Conservation (phyloP, 23 tunicate species). For the Phallusia fumigata region DNA sequence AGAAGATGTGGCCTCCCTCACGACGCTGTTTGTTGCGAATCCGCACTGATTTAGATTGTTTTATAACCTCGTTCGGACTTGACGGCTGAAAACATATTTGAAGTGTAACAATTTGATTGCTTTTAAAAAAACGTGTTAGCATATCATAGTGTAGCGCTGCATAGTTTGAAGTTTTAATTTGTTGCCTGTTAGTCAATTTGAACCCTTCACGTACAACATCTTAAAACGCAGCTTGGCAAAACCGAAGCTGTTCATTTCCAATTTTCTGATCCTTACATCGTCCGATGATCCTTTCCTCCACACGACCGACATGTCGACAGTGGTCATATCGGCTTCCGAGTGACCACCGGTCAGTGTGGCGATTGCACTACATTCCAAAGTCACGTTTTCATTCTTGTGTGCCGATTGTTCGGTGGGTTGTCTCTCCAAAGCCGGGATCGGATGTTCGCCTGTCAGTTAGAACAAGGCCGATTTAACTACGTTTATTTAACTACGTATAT, state of each 20-base stretch:
- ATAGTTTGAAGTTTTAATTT: too few species aligned
- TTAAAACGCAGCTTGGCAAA: too few species aligned
- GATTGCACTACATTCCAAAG: conserved; percentile 83
- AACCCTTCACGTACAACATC: too few species aligned
- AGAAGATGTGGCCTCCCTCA: conserved; percentile 66
- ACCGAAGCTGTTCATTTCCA: not conserved
- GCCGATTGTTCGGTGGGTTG: conserved; percentile 46
- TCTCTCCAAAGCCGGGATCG: conserved; percentile 65
- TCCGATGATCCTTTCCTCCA: conserved; percentile 52
- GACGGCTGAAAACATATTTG: not conserved
- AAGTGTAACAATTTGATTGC: too few species aligned
- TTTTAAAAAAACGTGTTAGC: too few species aligned
- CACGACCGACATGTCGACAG: conserved; percentile 45
- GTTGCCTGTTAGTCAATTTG: too few species aligned
- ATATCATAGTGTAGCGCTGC: too few species aligned
- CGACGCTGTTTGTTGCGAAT: conserved; percentile 45
- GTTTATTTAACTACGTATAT: too few species aligned
- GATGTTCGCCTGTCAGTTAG: conserved; percentile 59
- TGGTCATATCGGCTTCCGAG: not conserved
- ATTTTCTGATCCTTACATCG: conserved; percentile 18
- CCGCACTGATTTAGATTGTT: conserved; percentile 21
- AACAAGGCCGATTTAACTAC: not conserved
- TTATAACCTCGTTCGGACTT: conserved; percentile 3
- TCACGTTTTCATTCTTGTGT: conserved; percentile 71
- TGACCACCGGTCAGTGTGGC: conserved; percentile 45